Base-by-base conservation (phyloP, 2,888 invertebrate genomes). In the Anoncus sp. region DNA sequence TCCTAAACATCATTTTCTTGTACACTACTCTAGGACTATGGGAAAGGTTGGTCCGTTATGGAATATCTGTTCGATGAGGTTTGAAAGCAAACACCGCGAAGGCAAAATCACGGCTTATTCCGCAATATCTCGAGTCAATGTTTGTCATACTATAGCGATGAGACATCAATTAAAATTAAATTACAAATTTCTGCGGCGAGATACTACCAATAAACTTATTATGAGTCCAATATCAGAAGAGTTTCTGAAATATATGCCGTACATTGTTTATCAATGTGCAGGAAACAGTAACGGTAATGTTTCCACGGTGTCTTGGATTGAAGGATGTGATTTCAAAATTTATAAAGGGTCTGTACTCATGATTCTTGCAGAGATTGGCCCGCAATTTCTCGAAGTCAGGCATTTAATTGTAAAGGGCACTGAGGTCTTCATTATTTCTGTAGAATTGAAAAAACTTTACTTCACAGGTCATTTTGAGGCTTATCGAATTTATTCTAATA, bases 61-160 rank as follows among this genome's bases (percentile, higher is more conserved):
- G 47, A 47, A 47, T 18, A 18, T 47, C 3, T 47, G 18, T 47
- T 47, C 16, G 4, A 47, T 47, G 47, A 3, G 18, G 18, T 47
- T 47, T 18, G 47, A 47, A 47, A 47, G 47, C 9, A 47, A 47
- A 47, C n/a, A 47, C 18, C 47, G 47, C 18, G 47, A 47, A 47
- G 47, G 16, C n/a, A 47, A 47, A 47, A 18, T 47, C 16, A 18
- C 18, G 16, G 0, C 47, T 9, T 5, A 18, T 18, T 16, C 47
- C 9, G 47, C 47, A 9, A 18, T 47, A 6, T 47, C 3, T 9
- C n/a, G 47, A 18, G 47, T 47, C 18, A 47, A 47, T 9, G 47
- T 47, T 47, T 47, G 47, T 47, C n/a, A 18, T 1, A 18, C 47
- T 16, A 47, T 47, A 18, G 47, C 47, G 6, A 47, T 47, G 16